Evolutionary conservation across 2,888 invertebrate species (phyloP).

Genomic region (Philopedon plagiatum): DNA sequence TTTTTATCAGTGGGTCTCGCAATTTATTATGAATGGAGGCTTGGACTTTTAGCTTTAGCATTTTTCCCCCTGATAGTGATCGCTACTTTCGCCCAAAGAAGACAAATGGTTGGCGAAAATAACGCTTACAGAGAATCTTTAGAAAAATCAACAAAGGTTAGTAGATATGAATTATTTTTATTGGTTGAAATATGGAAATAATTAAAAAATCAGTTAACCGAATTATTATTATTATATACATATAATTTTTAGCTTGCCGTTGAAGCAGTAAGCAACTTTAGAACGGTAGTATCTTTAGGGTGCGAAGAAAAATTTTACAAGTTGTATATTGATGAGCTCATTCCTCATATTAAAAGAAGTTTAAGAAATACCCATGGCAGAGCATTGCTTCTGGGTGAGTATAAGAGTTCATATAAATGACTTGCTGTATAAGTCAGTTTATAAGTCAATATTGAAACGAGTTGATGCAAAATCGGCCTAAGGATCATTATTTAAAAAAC

Average conservation of each 20-base stretch:
- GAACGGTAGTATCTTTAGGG: conserved; percentile 83
- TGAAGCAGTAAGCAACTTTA: conserved; percentile 83
- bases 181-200: too few species aligned
- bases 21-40: conserved; percentile 81
- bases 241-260: conserved; percentile 76
- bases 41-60: conserved; percentile 80
- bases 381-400: conserved; percentile 73
- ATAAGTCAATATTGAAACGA: too few species aligned
- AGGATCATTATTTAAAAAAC: too few species aligned
- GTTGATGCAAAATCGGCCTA: too few species aligned
- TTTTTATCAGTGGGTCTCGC: conserved; percentile 76
- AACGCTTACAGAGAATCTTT: conserved; percentile 78
- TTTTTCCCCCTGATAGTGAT: conserved; percentile 81
- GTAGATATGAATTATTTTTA: too few species aligned
- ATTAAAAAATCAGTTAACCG: background rate
- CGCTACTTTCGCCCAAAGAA: conserved; percentile 78
- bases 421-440: too few species aligned
- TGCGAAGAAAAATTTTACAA: conserved; percentile 78
- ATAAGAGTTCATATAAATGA: too few species aligned
- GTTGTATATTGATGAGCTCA: conserved; percentile 75
- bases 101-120: conserved; percentile 77
- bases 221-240: too few species aligned
- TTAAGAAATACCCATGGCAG: conserved; percentile 76
- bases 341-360: conserved; percentile 74
- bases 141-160: conserved; percentile 83